A percentile compares a stretch with the other conserved stretches of the same genome.
These are phyloP conservation scores for Oscheius sp. DNA, from an alignment of 2,888 invertebrate species.

Conservation along the genomic window DNA sequence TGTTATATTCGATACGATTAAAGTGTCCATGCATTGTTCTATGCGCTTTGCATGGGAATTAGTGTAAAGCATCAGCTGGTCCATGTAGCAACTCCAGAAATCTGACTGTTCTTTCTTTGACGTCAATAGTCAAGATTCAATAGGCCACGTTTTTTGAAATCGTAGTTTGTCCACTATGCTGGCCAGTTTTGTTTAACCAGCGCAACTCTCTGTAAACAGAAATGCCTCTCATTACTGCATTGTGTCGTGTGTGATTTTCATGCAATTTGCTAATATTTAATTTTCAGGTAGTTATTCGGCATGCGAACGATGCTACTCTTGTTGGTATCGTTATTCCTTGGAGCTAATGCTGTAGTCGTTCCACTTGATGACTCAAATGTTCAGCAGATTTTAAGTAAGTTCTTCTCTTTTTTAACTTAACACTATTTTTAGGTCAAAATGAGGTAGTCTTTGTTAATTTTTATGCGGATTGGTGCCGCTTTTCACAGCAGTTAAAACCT, in stretches of 20 bases:
- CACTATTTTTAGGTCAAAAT: constrained; percentile 74
- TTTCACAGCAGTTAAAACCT: constrained; percentile 94
- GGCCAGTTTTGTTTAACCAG: background rate
- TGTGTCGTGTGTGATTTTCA: background rate
- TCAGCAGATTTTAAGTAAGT: constrained; percentile 46
- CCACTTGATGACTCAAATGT: constrained; percentile 41
- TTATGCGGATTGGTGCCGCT: constrained; percentile 99
- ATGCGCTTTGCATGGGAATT: too few species aligned
- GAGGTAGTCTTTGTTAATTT: constrained; percentile 98
- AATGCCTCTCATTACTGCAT: background rate
- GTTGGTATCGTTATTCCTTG: background rate
- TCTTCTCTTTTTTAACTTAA: background rate
- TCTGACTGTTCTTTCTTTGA: too few species aligned
- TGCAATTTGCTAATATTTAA: background rate
- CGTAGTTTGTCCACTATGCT: background rate
- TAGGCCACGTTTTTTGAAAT: too few species aligned
- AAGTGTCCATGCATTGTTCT: too few species aligned
- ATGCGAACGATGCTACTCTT: constrained; percentile 15
- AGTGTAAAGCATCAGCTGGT: too few species aligned
- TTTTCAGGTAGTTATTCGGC: constrained; percentile 17
- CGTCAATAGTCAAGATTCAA: too few species aligned
- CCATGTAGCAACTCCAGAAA: too few species aligned
- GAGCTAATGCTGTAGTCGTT: constrained; percentile 30
- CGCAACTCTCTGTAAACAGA: background rate
- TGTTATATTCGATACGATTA: too few species aligned